Evolutionary conservation across 2,113 vertebrate species (phyloP).

Genomic region (Mesembrinibis cayennensis): DNA sequence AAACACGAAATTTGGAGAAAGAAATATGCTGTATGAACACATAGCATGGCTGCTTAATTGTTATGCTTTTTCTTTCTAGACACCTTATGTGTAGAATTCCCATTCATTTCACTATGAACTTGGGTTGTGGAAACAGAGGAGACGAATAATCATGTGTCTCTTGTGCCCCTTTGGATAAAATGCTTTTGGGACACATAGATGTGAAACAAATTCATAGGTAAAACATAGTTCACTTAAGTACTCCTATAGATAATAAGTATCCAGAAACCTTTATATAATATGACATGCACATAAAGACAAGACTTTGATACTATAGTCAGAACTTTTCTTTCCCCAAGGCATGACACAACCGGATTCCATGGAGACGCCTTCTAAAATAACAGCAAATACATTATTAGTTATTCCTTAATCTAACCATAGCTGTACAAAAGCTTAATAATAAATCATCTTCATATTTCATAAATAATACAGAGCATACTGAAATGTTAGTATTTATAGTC

Average conservation of each 20-base stretch:
- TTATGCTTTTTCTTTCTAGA: background rate
- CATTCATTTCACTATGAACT: background rate
- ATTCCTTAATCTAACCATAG: background rate
- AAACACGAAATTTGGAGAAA: background rate
- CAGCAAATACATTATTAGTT: background rate
- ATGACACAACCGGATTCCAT: background rate
- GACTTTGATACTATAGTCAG: background rate
- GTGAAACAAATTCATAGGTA: background rate
- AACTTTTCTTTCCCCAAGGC: background rate
- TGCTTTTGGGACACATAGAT: background rate
- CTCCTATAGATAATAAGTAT: background rate
- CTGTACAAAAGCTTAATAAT: background rate
- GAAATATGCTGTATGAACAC: background rate
- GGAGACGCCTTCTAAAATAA: background rate
- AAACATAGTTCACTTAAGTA: background rate
- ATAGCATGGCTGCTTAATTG: background rate
- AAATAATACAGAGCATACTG: background rate
- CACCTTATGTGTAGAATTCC: background rate
- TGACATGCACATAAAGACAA: background rate
- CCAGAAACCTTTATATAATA: background rate
- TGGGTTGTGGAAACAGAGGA: background rate
- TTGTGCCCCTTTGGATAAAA: background rate
- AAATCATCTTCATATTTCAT: background rate
- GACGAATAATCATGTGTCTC: background rate
- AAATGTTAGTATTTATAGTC: slow-evolving; percentile 7